Percentiles rank a stretch among this genome's conserved stretches.
phyloP scores from a whole-genome alignment of 2,113 vertebrate genomes.

The Notechis scutatus region DNA sequence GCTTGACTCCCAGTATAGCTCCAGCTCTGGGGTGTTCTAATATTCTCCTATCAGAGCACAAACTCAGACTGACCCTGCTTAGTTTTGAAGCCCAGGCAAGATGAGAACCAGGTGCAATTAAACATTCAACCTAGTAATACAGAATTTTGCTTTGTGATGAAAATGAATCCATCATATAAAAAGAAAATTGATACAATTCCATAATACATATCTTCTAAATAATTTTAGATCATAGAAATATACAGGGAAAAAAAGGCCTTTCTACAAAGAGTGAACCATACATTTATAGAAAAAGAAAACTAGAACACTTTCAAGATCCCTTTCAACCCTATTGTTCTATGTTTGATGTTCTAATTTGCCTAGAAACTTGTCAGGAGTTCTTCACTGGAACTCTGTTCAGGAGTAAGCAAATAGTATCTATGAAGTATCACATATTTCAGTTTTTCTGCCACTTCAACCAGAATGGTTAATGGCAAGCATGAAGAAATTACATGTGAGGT shows the following conservation, averaged over 20 bases:
- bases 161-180: background rate
- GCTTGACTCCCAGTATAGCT: background rate
- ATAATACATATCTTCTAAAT: background rate
- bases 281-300: background rate
- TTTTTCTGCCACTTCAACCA: background rate
- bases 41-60: background rate
- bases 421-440: background rate
- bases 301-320: too few species aligned
- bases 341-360: background rate
- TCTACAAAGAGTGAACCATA: background rate
- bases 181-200: background rate
- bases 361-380: background rate
- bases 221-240: background rate
- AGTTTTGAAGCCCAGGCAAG: background rate
- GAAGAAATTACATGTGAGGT: background rate
- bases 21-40: background rate
- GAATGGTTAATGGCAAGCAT: background rate
- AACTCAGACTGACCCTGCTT: background rate
- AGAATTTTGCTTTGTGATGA: background rate
- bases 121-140: background rate
- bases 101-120: background rate
- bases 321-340: too few species aligned
- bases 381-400: background rate
- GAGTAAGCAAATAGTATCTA: background rate
- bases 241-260: background rate